Conservation (phyloP, 1,140 invertebrate genomes). For the Amphibalanus amphitrite region DNA sequence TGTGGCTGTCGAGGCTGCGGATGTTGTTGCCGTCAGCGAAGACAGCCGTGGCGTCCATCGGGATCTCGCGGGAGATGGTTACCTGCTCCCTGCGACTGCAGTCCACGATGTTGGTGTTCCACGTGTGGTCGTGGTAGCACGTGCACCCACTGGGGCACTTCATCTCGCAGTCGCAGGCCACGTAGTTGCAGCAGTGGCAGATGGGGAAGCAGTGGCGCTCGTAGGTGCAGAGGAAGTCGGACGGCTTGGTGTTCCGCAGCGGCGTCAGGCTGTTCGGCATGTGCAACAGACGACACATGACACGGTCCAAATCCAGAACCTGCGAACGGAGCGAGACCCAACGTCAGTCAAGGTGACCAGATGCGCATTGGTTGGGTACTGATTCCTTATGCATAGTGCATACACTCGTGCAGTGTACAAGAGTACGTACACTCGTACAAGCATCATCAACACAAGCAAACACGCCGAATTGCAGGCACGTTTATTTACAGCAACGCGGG, state of each 20-base stretch:
- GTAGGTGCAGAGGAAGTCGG: slow-evolving; percentile 80
- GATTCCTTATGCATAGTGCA: no score
- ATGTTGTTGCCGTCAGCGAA: slow-evolving; percentile 84
- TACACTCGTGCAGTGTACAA: no score
- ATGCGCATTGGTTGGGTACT: no score
- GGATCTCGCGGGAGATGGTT: slow-evolving; percentile 59
- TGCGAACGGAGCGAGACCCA: background rate
- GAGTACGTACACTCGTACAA: no score
- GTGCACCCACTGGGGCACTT: slow-evolving; percentile 82
- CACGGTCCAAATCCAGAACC: background rate
- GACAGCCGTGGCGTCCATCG: slow-evolving; percentile 85
- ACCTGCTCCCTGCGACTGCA: slow-evolving; percentile 49
- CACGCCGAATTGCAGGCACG: no score
- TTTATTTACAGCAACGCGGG: no score
- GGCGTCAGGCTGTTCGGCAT: slow-evolving; percentile 25
- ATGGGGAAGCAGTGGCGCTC: slow-evolving; percentile 81
- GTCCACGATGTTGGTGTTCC: slow-evolving; percentile 83
- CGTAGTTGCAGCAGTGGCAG: slow-evolving; percentile 87
- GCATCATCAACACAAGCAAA: no score
- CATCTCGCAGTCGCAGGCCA: slow-evolving; percentile 74
- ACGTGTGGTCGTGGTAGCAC: slow-evolving; percentile 84
- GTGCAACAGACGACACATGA: slow-evolving; percentile 52
- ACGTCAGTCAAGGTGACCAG: background rate
- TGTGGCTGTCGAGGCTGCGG: slow-evolving; percentile 64
- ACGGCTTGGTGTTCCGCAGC: slow-evolving; percentile 59